Percentiles rank a stretch among this genome's conserved stretches.
Conservation (phyloP, 2,888 invertebrate species). For the Cheilosia pagana region DNA sequence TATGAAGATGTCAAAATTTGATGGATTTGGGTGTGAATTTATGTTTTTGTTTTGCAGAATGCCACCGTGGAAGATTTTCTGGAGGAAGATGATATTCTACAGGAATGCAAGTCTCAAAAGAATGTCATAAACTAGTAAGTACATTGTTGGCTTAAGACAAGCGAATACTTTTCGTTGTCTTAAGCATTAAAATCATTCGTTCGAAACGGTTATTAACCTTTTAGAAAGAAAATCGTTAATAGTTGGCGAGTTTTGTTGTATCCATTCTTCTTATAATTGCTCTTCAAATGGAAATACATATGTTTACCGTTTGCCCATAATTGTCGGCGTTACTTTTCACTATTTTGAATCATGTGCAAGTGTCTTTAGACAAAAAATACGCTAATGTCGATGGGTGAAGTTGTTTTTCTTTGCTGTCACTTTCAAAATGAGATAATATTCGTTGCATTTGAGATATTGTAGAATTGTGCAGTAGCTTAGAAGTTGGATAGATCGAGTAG, state of each 20-base stretch:
- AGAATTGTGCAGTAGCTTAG: too few relatives aligned
- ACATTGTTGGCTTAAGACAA: constrained; percentile 1
- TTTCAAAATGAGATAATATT: too few relatives aligned
- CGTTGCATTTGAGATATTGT: too few relatives aligned
- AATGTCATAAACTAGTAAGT: constrained; percentile 97
- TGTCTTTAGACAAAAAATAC: too few relatives aligned
- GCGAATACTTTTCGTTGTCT: not conserved
- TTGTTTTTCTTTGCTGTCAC: too few relatives aligned
- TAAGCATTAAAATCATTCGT: not conserved
- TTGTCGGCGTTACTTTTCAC: too few relatives aligned
- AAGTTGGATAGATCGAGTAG: too few relatives aligned
- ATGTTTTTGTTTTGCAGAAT: constrained; percentile 86
- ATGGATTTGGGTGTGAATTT: constrained; percentile 8
- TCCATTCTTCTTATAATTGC: too few relatives aligned
- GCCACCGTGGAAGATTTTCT: constrained; percentile 94
- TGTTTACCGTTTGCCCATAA: not conserved
- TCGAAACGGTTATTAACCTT: constrained; percentile 8
- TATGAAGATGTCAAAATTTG: constrained; percentile 38
- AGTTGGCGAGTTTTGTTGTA: not conserved
- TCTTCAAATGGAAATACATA: not conserved
- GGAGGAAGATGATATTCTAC: constrained; percentile 97
- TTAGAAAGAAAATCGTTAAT: not conserved
- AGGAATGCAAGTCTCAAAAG: constrained; percentile 97
- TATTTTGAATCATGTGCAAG: too few relatives aligned
- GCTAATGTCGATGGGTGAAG: too few relatives aligned